Evolutionary conservation across 2,888 invertebrate genomes (phyloP), one percentile per base, ranked within the genome.

Genomic region (Lasioglossum morio): DNA sequence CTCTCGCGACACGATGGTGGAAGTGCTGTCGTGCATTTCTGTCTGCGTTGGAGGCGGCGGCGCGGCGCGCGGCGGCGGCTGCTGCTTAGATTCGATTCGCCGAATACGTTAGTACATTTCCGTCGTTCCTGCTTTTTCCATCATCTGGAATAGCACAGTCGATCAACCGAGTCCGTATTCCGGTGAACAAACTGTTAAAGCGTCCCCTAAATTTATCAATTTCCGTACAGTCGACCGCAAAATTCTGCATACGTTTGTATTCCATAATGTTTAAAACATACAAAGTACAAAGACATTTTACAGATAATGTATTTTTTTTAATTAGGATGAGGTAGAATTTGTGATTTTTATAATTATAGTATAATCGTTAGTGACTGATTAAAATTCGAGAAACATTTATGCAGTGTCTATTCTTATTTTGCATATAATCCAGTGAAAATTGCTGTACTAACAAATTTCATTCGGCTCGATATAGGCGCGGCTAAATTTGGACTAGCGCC

Each of bases 81-180:
- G 66, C 30, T 34, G 8, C 66, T 60, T 60, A 27, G 66, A 66
- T 66, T 66, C 66, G 66, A 66, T 66, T 7, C 34, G 66, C 16
- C 66, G 66, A 66, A 66, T 30, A 30, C 66, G 66, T 66, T 66
- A 66, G 30, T 66, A 66, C 66, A 7, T 66, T 66, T 63, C 16
- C 66, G 19, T 66, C 30, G 34, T 66, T 66, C 19, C 34, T 30
- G 66, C 34, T 66, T 66, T 34, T 34, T 27, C 27, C 27, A 27
- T 14, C 60, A 10, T 53, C 53, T 23, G 53, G 23, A 53, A 53
- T 53, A 53, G 23, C 23, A 53, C 23, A 23, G 23, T 53, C 53
- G 53, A 53, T 53, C 53, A 53, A 23, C 19, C 53, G 23, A 8
- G 53, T 23, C 8, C 8, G 8, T 23, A 23, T 27, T 1, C 12